A percentile compares a stretch with the other conserved stretches of the same genome.
These are phyloP conservation scores for Saccopteryx leptura DNA, from an alignment of 2,113 vertebrate species.

Conservation along the genomic window DNA sequence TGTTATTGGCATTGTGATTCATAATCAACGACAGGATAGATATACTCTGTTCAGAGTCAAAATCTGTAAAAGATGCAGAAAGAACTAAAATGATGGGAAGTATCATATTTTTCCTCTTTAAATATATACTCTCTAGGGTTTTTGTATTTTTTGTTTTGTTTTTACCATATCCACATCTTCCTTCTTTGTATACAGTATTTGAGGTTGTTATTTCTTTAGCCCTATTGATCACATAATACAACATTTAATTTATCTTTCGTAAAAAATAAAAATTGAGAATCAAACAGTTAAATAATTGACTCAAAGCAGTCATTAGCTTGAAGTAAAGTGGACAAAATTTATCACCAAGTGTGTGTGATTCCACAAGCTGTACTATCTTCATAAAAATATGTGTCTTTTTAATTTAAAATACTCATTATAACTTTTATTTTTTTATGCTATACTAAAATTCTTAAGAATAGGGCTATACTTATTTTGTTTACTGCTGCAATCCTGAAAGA, in stretches of 20 bases:
- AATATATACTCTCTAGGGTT: background rate
- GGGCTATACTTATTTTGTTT: background rate
- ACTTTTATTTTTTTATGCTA: conserved; percentile 14
- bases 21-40: background rate
- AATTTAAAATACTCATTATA: background rate
- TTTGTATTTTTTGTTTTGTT: background rate
- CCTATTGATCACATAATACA: background rate
- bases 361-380: background rate
- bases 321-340: background rate
- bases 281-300: background rate
- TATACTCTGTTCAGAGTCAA: background rate
- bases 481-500: background rate
- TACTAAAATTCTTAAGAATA: background rate
- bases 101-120: background rate
- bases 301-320: background rate
- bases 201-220: background rate
- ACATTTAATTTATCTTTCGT: background rate
- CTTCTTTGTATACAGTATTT: background rate
- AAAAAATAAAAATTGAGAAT: background rate
- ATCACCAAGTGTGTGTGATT: background rate
- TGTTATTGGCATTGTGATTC: background rate
- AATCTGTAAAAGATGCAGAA: background rate
- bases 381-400: background rate
- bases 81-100: background rate
- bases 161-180: background rate